A percentile compares a stretch with the other conserved stretches of the same genome.
Evolutionary conservation across 2,113 vertebrate species (phyloP).

Genomic region (Cairina moschata): DNA sequence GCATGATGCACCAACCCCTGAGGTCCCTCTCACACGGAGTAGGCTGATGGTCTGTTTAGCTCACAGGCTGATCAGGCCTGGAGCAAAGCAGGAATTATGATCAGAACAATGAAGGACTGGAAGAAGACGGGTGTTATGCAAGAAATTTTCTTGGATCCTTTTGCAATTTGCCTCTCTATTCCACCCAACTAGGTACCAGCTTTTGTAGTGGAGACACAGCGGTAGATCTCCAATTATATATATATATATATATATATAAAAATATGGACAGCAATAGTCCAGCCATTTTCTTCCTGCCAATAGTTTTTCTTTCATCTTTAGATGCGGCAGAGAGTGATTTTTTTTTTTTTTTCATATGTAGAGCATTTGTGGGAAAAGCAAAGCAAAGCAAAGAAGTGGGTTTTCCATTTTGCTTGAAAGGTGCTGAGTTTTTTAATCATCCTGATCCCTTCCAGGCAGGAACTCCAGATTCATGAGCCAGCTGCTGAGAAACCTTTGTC

Average conservation of each 20-base stretch:
- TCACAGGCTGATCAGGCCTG: not conserved
- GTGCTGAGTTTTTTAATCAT: conserved; percentile 69
- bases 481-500: conserved; percentile 71
- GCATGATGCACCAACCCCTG: not conserved
- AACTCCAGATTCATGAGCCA: conserved; percentile 50
- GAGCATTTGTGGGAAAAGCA: conserved; percentile 23
- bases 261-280: not conserved
- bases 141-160: not conserved
- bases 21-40: not conserved
- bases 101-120: not conserved
- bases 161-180: not conserved
- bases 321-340: not conserved
- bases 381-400: conserved; percentile 40
- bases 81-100: not conserved
- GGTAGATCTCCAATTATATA: not conserved
- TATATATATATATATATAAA: not conserved
- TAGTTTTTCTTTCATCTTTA: not conserved
- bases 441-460: conserved; percentile 61
- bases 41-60: not conserved
- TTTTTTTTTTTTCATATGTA: conserved; percentile 7
- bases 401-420: conserved; percentile 56
- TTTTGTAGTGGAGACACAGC: not conserved
- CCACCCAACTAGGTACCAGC: not conserved
- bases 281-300: not conserved
- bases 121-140: not conserved